phyloP scores from a whole-genome alignment of 2,113 vertebrate genomes.

The Dasypus novemcinctus region DNA sequence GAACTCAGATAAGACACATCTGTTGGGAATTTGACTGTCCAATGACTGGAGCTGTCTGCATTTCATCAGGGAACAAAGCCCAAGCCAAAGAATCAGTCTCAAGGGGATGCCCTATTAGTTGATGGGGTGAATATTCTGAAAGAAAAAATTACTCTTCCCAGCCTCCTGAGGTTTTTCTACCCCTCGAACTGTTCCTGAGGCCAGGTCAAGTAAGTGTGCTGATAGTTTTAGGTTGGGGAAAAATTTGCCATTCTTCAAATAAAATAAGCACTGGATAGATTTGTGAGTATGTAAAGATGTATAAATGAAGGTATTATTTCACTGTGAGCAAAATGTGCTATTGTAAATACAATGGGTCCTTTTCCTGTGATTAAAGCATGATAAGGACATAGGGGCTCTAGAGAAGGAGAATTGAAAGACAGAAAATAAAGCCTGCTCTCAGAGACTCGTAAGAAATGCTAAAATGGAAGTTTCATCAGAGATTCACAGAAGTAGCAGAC shows the following conservation, averaged over 20 bases:
- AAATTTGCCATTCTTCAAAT: background rate
- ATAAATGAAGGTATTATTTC: background rate
- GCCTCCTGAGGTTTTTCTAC: background rate
- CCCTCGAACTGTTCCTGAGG: background rate
- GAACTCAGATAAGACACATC: background rate
- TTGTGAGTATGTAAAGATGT: background rate
- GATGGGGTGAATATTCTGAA: background rate
- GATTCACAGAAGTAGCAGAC: background rate
- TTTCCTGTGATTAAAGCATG: background rate
- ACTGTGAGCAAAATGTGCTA: background rate
- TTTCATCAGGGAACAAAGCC: background rate
- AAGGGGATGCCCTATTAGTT: too few relatives aligned
- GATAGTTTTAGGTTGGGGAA: background rate
- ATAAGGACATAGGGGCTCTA: background rate
- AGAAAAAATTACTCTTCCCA: background rate
- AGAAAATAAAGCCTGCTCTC: background rate
- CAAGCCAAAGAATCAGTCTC: background rate
- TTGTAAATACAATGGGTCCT: background rate
- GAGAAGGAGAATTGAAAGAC: background rate
- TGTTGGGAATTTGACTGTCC: background rate
- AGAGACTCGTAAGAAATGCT: background rate
- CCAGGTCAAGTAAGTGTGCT: background rate
- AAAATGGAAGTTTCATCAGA: background rate
- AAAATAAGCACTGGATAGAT: background rate
- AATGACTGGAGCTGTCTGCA: background rate